Evolutionary conservation across 2,888 invertebrate genomes (phyloP).

Genomic region (Aphodius sticticus): DNA sequence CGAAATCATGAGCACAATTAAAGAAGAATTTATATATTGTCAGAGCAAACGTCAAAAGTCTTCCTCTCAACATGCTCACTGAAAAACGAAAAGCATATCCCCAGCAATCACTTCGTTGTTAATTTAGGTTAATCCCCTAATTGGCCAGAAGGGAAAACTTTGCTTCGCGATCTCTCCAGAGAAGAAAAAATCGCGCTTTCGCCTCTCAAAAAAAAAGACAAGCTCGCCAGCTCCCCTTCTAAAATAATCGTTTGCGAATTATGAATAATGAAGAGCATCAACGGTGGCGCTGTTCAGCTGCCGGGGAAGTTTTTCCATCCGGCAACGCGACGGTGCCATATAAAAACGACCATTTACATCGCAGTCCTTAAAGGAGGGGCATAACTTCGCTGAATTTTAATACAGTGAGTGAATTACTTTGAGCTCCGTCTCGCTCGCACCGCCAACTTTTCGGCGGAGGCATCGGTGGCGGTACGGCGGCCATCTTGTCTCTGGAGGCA

Average conservation of each 20-base stretch:
- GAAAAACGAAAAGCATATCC: not conserved
- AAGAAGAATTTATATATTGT: too few species aligned
- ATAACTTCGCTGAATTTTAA: constrained; percentile 52
- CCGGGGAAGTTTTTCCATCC: constrained; percentile 21
- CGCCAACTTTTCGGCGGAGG: constrained; percentile 41
- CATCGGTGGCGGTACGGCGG: constrained; percentile 39
- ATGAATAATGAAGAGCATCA: constrained; percentile 29
- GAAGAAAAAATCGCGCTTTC: constrained; percentile 6
- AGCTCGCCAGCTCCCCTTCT: constrained; percentile 7
- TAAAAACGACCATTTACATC: constrained; percentile 57
- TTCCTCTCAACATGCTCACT: not conserved
- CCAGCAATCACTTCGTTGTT: constrained; percentile 13
- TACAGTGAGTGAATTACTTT: constrained; percentile 56
- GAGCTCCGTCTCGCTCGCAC: constrained; percentile 32
- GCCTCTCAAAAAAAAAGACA: constrained; percentile 10
- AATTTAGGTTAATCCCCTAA: constrained; percentile 17
- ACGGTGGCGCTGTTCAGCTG: constrained; percentile 13
- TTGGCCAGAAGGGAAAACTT: constrained; percentile 17
- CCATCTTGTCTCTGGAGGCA: constrained; percentile 58
- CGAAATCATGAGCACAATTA: too few species aligned
- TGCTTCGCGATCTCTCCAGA: not conserved
- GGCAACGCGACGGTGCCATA: constrained; percentile 36
- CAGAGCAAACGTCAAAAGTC: too few species aligned
- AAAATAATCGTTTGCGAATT: constrained; percentile 32
- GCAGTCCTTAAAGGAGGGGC: constrained; percentile 49